phyloP scores from a whole-genome alignment of 2,797 vertebrate genomes.

The Acropternis orthonyx region DNA sequence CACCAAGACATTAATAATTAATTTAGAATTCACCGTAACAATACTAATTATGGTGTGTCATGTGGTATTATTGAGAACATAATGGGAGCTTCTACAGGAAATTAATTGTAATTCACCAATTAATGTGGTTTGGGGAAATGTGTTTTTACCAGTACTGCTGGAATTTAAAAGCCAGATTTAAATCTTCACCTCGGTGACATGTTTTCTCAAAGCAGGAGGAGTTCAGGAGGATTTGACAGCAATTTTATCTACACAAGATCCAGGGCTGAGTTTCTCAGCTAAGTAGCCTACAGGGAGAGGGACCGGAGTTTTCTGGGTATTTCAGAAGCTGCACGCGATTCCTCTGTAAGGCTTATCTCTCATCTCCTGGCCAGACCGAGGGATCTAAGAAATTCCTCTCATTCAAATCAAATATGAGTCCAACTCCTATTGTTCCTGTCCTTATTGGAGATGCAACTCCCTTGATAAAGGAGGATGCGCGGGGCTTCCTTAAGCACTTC shows the following conservation, averaged over 20 bases:
- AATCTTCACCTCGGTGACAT: background rate
- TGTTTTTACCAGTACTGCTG: background rate
- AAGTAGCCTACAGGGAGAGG: constrained; percentile 3
- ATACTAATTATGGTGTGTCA: constrained; percentile 28
- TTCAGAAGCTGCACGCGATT: background rate
- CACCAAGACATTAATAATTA: constrained; percentile 37
- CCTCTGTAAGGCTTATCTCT: constrained; percentile 9
- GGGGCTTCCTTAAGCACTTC: background rate
- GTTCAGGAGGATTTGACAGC: constrained; percentile 1
- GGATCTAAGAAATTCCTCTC: constrained; percentile 45
- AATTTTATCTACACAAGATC: constrained; percentile 23
- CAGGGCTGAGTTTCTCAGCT: background rate
- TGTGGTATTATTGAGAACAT: constrained; percentile 21
- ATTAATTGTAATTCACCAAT: constrained; percentile 37
- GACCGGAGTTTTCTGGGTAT: background rate
- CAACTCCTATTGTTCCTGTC: constrained; percentile 30
- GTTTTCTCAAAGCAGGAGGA: background rate
- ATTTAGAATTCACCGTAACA: constrained; percentile 19
- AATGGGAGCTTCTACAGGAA: constrained; percentile 4
- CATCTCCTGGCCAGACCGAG: background rate
- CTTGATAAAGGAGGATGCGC: background rate
- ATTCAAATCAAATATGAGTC: constrained; percentile 45
- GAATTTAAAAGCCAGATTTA: constrained; percentile 35
- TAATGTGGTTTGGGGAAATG: background rate
- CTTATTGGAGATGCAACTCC: constrained; percentile 18